These are phyloP conservation scores for Galago senegalensis DNA, from an alignment of 2,797 vertebrate species.

Conservation along the genomic window DNA sequence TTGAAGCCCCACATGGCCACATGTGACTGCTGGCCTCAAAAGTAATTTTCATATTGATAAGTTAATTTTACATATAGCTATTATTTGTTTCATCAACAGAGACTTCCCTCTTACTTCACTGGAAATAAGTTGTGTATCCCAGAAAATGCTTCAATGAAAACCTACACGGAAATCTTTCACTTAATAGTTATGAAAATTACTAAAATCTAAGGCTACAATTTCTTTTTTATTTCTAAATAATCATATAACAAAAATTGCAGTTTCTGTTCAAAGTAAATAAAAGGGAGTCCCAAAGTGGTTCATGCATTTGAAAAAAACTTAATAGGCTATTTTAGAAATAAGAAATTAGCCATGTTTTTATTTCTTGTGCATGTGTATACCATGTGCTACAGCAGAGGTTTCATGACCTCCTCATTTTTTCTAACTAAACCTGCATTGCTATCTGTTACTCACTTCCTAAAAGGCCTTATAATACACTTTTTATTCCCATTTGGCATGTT, in stretches of 20 bases:
- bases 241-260: not conserved
- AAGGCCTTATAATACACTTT: not conserved
- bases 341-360: not conserved
- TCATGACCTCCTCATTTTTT: not conserved
- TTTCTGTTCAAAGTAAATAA: constrained; percentile 10
- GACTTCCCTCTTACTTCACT: not conserved
- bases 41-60: not conserved
- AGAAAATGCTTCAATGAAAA: constrained; percentile 1
- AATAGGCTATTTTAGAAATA: not conserved
- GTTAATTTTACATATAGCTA: not conserved
- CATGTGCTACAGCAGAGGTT: not conserved
- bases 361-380: not conserved
- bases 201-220: not conserved
- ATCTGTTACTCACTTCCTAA: not conserved
- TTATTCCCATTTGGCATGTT: not conserved
- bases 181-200: not conserved
- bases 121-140: not conserved
- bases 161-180: not conserved
- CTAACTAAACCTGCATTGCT: not conserved
- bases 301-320: not conserved
- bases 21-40: not conserved
- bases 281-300: not conserved
- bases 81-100: not conserved
- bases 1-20: not conserved
- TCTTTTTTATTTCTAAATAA: constrained; percentile 39